A percentile compares a stretch with the other conserved stretches of the same genome.
phyloP scores from a whole-genome alignment of 2,797 vertebrate species.

The Hippocampus kuda region DNA sequence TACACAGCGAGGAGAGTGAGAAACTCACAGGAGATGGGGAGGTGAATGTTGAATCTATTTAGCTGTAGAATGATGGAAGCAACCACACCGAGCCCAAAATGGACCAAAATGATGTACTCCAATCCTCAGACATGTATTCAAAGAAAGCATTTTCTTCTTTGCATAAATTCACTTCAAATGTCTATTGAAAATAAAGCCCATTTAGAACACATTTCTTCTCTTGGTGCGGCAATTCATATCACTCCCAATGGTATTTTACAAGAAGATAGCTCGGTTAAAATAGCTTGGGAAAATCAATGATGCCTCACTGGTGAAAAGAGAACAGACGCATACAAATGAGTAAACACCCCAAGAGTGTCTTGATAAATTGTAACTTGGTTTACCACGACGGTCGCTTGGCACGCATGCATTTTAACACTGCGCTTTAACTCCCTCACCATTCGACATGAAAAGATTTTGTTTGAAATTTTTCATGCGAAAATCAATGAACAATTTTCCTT shows the following conservation, averaged over 20 bases:
- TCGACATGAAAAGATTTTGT: not conserved
- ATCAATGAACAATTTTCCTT: not conserved
- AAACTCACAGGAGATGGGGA: conserved; percentile 10
- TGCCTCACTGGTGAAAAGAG: conserved; percentile 47
- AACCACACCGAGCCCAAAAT: conserved; percentile 32
- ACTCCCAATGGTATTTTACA: conserved; percentile 60
- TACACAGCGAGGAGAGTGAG: conserved; percentile 17
- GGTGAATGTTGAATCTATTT: conserved; percentile 53
- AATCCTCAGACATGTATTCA: conserved; percentile 60
- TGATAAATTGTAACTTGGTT: conserved; percentile 13
- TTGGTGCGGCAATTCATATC: conserved; percentile 52
- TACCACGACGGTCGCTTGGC: not conserved
- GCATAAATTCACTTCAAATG: conserved; percentile 62
- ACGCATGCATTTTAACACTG: not conserved
- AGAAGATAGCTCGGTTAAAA: conserved; percentile 64
- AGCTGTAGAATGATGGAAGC: conserved; percentile 45
- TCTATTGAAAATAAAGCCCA: conserved; percentile 55
- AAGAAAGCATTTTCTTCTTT: conserved; percentile 51
- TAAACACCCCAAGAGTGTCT: conserved; percentile 20
- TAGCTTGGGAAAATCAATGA: conserved; percentile 58
- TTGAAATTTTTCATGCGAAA: not conserved
- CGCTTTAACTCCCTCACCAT: too few species aligned
- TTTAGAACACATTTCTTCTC: conserved; percentile 51
- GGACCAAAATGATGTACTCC: conserved; percentile 57
- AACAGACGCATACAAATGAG: conserved; percentile 58